phyloP scores from a whole-genome alignment of 2,888 invertebrate species.

The Rhagonycha lutea region DNA sequence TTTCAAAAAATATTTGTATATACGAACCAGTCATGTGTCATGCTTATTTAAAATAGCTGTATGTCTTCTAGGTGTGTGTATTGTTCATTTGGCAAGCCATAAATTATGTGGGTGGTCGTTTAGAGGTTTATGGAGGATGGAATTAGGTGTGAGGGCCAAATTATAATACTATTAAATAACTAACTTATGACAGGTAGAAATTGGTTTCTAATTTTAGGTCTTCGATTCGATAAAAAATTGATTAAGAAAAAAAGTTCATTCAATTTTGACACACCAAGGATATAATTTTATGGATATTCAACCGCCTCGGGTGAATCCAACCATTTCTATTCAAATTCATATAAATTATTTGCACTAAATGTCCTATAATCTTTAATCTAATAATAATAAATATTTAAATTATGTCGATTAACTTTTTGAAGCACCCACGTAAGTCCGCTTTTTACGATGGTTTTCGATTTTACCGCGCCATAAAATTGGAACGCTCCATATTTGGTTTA shows the following conservation, averaged over 20 bases:
- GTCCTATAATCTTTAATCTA: slow-evolving; percentile 11
- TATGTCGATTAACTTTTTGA: background rate
- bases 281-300: background rate
- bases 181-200: slow-evolving; percentile 27
- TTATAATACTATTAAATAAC: slow-evolving; percentile 30
- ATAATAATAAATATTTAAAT: slow-evolving; percentile 10
- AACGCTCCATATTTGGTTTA: background rate
- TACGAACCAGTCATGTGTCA: slow-evolving; percentile 38
- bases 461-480: background rate
- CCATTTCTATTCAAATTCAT: slow-evolving; percentile 4
- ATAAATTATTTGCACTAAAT: slow-evolving; percentile 8
- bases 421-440: background rate
- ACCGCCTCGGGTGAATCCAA: background rate
- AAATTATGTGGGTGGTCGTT: slow-evolving; percentile 36
- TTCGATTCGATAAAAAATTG: slow-evolving; percentile 1
- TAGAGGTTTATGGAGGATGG: slow-evolving; percentile 29
- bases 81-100: slow-evolving; percentile 38
- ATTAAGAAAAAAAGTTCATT: background rate
- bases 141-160: slow-evolving; percentile 32
- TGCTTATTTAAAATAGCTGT: slow-evolving; percentile 44
- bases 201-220: slow-evolving; percentile 19
- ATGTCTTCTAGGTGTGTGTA: slow-evolving; percentile 38
- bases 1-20: slow-evolving; percentile 35
- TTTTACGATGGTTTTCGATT: background rate
- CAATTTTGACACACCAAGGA: background rate